phyloP scores from a whole-genome alignment of 1,140 invertebrate species.

The Heterodera schachtii region DNA sequence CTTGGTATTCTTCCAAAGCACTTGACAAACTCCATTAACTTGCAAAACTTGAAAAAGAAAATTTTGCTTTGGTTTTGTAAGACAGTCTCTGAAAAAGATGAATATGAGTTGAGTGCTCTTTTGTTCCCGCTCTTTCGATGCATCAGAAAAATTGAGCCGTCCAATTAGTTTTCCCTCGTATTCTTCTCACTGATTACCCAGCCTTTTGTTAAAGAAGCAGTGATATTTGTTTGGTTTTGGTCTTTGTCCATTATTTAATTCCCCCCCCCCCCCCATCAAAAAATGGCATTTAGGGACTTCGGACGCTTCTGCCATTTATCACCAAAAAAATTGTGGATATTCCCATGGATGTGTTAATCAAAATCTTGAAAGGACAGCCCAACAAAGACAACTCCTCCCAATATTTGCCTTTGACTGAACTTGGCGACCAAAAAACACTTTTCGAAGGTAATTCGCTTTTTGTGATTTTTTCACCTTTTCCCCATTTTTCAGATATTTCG shows the following conservation, averaged over 20 bases:
- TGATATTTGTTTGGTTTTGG: not conserved
- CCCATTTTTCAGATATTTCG: not conserved
- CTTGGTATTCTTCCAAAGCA: too few relatives aligned
- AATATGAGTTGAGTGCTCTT: too few relatives aligned
- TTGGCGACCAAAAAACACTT: conserved; percentile 35
- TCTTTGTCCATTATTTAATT: not conserved
- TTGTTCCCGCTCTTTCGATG: too few relatives aligned
- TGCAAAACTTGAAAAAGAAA: too few relatives aligned
- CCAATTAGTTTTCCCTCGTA: too few relatives aligned
- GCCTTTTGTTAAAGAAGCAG: not conserved
- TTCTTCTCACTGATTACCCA: too few relatives aligned
- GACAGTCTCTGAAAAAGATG: too few relatives aligned
- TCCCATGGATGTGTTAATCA: conserved; percentile 22
- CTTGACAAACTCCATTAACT: too few relatives aligned
- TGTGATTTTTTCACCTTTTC: not conserved
- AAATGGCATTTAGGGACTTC: conserved; percentile 40
- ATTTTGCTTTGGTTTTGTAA: too few relatives aligned
- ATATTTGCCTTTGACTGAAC: conserved; percentile 38
- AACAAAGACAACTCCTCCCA: conserved; percentile 31
- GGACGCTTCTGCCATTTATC: conserved; percentile 36
- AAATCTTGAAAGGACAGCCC: conserved; percentile 39
- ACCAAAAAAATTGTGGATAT: conserved; percentile 47
- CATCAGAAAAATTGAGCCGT: too few relatives aligned
- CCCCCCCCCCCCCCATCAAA: not conserved
- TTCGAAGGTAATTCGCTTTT: conserved; percentile 15